phyloP scores from a whole-genome alignment of 2,888 invertebrate species.

The Notodonta ziczac region DNA sequence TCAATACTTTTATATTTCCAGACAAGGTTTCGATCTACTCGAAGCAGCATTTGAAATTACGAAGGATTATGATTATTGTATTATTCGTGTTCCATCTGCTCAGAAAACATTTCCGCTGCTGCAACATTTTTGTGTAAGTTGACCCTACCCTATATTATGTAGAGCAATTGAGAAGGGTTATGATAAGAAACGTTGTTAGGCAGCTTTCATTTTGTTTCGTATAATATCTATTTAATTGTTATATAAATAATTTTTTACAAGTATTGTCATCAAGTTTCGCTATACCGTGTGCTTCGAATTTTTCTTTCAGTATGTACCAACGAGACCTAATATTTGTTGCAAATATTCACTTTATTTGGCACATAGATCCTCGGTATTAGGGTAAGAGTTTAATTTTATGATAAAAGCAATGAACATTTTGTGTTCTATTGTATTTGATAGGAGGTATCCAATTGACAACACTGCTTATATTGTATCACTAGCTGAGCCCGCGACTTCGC shows the following conservation, averaged over 20 bases:
- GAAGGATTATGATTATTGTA: constrained; percentile 86
- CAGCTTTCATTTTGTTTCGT: no score
- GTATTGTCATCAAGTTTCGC: neutral
- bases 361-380: constrained; percentile 66
- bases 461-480: no score
- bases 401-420: no score
- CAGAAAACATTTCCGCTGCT: constrained; percentile 74
- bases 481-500: no score
- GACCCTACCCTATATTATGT: no score
- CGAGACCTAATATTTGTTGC: constrained; percentile 48
- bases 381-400: constrained; percentile 49
- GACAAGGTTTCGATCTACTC: constrained; percentile 82
- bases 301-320: constrained; percentile 66
- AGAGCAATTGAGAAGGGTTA: no score
- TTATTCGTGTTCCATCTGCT: constrained; percentile 81
- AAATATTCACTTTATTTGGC: constrained; percentile 62
- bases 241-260: no score
- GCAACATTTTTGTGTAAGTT: constrained; percentile 78
- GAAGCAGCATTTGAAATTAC: constrained; percentile 88
- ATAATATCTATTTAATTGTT: no score
- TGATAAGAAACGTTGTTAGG: no score
- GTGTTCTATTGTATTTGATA: no score
- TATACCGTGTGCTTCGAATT: neutral
- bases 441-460: no score
- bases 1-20: constrained; percentile 35